phyloP scores from a whole-genome alignment of 2,888 invertebrate species.

The Ditylenchus weischeri region DNA sequence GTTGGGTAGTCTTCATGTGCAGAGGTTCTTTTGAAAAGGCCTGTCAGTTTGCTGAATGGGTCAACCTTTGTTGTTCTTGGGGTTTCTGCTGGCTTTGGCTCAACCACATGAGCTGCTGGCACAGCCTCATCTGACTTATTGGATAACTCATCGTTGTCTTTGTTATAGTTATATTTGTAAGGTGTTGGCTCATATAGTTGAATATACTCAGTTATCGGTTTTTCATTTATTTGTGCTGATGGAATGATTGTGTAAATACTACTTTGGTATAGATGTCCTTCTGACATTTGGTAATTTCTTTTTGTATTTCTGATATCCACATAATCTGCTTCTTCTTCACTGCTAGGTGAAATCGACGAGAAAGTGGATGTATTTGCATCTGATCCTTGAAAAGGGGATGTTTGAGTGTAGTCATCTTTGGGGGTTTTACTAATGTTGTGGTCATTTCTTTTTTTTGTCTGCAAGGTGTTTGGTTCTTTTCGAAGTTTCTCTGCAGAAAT shows the following conservation, averaged over 20 bases:
- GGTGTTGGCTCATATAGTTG: too few species aligned
- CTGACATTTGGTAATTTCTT: not conserved
- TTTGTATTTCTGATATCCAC: not conserved
- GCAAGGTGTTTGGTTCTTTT: not conserved
- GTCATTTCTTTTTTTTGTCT: too few species aligned
- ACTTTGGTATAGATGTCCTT: conserved; percentile 31
- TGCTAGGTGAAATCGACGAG: conserved; percentile 15
- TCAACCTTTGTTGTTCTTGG: too few species aligned
- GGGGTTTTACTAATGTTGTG: too few species aligned
- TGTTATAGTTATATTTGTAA: too few species aligned
- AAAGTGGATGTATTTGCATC: conserved; percentile 24
- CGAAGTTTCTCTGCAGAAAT: not conserved
- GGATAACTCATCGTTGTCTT: conserved; percentile 24
- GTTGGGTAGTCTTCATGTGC: conserved; percentile 40
- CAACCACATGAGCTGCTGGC: not conserved
- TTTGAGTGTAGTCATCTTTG: conserved; percentile 1
- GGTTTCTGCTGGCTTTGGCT: not conserved
- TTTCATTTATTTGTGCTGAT: too few species aligned
- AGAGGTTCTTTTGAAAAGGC: conserved; percentile 33
- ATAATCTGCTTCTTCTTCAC: conserved; percentile 8
- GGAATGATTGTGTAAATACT: conserved; percentile 27
- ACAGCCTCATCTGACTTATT: conserved; percentile 29
- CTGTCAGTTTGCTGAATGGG: conserved; percentile 18
- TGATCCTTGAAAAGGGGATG: conserved; percentile 16
- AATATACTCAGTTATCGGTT: too few species aligned